Conservation (phyloP, 1,140 invertebrate genomes). For the Nautilus pompilius region DNA sequence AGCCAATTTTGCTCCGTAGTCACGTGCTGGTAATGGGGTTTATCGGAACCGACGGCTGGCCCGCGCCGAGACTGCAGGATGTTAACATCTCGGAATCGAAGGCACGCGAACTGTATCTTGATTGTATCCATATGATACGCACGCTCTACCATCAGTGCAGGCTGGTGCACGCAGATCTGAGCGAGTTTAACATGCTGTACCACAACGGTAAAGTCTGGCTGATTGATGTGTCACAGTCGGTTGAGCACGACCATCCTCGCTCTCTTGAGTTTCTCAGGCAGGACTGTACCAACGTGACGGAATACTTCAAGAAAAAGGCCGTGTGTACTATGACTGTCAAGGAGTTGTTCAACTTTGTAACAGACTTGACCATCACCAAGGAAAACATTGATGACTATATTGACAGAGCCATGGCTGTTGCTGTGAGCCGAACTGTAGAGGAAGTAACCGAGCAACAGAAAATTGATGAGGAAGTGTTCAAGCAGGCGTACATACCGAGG, state of each 20-base stretch:
- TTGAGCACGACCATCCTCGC: slow-evolving; percentile 96
- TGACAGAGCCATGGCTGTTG: slow-evolving; percentile 50
- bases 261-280: slow-evolving; percentile 91
- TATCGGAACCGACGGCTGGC: slow-evolving; percentile 66
- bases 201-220: slow-evolving; percentile 80
- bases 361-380: slow-evolving; percentile 79
- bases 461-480: slow-evolving; percentile 68
- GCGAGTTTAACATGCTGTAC: slow-evolving; percentile 93
- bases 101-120: slow-evolving; percentile 72
- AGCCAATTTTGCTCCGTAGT: slow-evolving; percentile 79
- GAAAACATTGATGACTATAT: slow-evolving; percentile 70
- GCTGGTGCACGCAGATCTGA: slow-evolving; percentile 95
- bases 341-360: slow-evolving; percentile 94
- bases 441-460: slow-evolving; percentile 52
- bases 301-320: slow-evolving; percentile 86
- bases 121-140: slow-evolving; percentile 88
- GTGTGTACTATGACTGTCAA: slow-evolving; percentile 87
- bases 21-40: slow-evolving; percentile 96
- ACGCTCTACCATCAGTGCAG: slow-evolving; percentile 88
- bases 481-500: slow-evolving; percentile 91
- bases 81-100: slow-evolving; percentile 53
- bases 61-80: slow-evolving; percentile 56
- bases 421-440: slow-evolving; percentile 34
- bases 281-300: slow-evolving; percentile 91
- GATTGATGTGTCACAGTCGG: slow-evolving; percentile 97